A percentile compares a stretch with the other conserved stretches of the same genome.
These are phyloP conservation scores for Camponotus pennsylvanicus DNA, from an alignment of 1,140 invertebrate species.

Conservation along the genomic window DNA sequence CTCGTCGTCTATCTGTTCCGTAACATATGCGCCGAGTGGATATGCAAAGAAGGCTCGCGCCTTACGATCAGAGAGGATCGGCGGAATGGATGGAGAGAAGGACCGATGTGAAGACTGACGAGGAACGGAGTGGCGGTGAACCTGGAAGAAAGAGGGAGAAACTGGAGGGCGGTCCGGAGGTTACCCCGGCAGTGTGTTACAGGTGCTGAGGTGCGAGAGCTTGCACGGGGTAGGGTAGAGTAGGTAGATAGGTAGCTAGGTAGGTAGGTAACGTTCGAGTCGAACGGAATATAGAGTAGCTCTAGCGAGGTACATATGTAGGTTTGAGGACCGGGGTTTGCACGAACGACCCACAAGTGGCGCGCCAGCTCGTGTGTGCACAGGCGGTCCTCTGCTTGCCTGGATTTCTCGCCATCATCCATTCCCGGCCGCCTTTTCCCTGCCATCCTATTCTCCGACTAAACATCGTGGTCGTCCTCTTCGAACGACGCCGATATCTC, in stretches of 20 bases:
- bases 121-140: constrained; percentile 18
- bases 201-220: constrained; percentile 71
- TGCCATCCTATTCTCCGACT: constrained; percentile 20
- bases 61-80: constrained; percentile 39
- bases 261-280: no score
- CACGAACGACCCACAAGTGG: constrained; percentile 76
- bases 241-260: constrained; percentile 37
- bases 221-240: constrained; percentile 69
- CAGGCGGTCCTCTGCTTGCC: constrained; percentile 30
- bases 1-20: constrained; percentile 45
- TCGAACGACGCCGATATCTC: neutral
- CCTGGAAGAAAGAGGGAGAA: neutral
- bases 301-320: constrained; percentile 61
- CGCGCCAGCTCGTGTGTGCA: constrained; percentile 61
- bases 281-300: no score
- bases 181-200: constrained; percentile 65
- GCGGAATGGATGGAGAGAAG: constrained; percentile 15
- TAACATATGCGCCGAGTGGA: constrained; percentile 58
- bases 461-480: constrained; percentile 13
- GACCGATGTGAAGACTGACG: neutral
- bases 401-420: constrained; percentile 33
- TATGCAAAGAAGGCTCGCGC: constrained; percentile 42
- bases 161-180: constrained; percentile 1
- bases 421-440: constrained; percentile 4
- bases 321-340: constrained; percentile 64